phyloP scores from a whole-genome alignment of 2,113 vertebrate species.

The Thymallus thymallus region DNA sequence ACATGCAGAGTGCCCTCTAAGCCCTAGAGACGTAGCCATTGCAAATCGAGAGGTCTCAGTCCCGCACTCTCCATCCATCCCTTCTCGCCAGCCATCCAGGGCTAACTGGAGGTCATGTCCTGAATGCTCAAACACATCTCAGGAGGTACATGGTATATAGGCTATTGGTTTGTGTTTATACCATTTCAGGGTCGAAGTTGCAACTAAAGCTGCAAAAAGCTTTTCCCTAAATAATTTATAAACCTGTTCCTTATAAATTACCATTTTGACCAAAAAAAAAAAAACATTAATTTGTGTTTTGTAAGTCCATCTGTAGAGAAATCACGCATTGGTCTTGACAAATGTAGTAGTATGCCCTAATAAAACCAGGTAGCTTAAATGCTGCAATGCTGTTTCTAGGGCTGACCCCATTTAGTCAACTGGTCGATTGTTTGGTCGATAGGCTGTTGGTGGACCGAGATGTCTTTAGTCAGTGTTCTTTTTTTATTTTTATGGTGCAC shows the following conservation, averaged over 20 bases:
- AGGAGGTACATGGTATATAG: background rate
- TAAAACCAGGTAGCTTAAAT: background rate
- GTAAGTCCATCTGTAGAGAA: background rate
- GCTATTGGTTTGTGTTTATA: background rate
- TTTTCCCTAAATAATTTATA: conserved; percentile 28
- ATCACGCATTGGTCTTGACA: too few relatives aligned
- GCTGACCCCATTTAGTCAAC: too few relatives aligned
- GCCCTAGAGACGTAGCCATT: conserved; percentile 21
- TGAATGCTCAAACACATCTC: background rate
- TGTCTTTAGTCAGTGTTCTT: too few relatives aligned
- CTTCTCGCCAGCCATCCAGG: background rate
- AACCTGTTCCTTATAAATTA: background rate
- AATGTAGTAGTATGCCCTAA: too few relatives aligned
- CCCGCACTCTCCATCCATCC: background rate
- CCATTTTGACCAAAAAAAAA: conserved; percentile 12
- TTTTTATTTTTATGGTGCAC: too few relatives aligned
- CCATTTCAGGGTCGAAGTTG: background rate
- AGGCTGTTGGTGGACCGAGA: too few relatives aligned
- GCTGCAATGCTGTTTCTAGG: background rate
- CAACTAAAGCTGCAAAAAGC: background rate
- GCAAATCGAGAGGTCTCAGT: conserved; percentile 22
- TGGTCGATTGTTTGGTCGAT: too few relatives aligned
- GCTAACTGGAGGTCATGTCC: conserved; percentile 26
- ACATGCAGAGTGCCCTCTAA: conserved; percentile 24
- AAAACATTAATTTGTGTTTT: background rate